A percentile compares a stretch with the other conserved stretches of the same genome.
Evolutionary conservation across 2,113 vertebrate species (phyloP).

Genomic region (Syngnathoides biaculeatus): DNA sequence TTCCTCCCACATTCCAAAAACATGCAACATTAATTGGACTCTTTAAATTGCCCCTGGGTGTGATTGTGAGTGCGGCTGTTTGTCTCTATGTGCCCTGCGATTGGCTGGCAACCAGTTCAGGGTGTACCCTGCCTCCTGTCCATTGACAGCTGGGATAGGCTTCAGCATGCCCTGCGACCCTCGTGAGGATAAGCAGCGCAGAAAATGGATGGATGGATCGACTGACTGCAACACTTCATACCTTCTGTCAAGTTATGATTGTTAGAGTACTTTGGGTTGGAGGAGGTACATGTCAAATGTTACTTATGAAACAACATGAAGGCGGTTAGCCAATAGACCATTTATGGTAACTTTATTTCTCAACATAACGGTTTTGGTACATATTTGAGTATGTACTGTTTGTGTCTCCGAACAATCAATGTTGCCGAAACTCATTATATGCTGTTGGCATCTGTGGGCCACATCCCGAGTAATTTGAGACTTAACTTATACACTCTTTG

Average conservation of each 20-base stretch:
- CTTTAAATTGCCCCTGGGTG: too few relatives aligned
- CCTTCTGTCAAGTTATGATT: neutral
- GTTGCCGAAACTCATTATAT: neutral
- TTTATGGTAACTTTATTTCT: constrained; percentile 33
- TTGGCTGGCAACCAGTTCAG: too few relatives aligned
- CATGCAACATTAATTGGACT: too few relatives aligned
- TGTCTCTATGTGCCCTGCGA: too few relatives aligned
- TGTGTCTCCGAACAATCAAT: neutral
- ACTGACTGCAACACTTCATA: neutral
- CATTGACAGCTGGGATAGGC: too few relatives aligned
- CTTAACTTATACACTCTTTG: neutral
- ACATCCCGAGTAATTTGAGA: neutral
- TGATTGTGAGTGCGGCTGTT: too few relatives aligned
- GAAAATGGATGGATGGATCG: too few relatives aligned
- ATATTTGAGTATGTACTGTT: neutral
- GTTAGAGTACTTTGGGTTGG: neutral
- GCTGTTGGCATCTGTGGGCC: neutral
- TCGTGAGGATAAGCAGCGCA: too few relatives aligned
- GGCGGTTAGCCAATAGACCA: constrained; percentile 22
- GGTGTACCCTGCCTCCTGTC: too few relatives aligned
- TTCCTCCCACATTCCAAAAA: too few relatives aligned
- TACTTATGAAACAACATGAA: neutral
- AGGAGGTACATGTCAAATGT: neutral
- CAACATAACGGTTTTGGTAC: constrained; percentile 11
- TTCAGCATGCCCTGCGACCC: too few relatives aligned